Conservation (phyloP, 2,797 vertebrate genomes). For the Pogoniulus pusillus region DNA sequence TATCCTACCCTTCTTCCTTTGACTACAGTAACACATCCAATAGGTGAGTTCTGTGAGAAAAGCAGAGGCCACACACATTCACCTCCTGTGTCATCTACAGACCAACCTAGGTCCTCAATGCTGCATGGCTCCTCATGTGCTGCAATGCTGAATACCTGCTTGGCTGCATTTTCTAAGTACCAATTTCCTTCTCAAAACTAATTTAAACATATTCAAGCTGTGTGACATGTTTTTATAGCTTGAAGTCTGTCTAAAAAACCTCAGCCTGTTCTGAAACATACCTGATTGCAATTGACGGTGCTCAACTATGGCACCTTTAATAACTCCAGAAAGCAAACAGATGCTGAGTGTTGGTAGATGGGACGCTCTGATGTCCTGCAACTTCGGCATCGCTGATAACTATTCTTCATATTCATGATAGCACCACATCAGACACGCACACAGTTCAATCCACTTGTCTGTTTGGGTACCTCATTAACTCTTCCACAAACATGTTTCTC, state of each 20-base stretch:
- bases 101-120: background rate
- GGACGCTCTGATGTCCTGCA: background rate
- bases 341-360: background rate
- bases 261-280: background rate
- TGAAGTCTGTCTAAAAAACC: background rate
- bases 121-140: background rate
- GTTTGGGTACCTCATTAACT: fast-evolving
- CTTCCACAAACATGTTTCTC: background rate
- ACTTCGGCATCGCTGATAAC: background rate
- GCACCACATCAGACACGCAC: background rate
- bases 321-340: background rate
- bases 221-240: background rate
- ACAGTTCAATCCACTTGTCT: background rate
- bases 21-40: background rate
- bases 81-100: fast-evolving
- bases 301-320: background rate
- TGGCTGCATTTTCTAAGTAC: background rate
- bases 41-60: fast-evolving
- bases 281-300: background rate
- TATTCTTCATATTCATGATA: fast-evolving
- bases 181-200: background rate
- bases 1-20: background rate
- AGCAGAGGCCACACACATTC: background rate
- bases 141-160: background rate
- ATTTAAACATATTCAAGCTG: background rate